Base-by-base conservation (phyloP, 2,888 invertebrate species). In the Coelopa pilipes region DNA sequence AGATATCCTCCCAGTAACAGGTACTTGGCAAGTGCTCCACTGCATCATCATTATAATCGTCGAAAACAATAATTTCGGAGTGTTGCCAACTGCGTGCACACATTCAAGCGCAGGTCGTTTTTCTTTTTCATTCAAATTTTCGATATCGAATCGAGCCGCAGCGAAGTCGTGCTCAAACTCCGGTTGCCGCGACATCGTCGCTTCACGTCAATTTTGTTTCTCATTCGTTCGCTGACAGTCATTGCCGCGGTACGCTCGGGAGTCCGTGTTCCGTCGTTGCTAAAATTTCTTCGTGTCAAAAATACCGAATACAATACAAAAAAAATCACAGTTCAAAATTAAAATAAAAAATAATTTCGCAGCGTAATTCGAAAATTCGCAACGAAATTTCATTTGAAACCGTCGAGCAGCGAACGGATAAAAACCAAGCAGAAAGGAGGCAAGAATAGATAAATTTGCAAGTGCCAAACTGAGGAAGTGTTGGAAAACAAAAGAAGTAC, bases 141-240 rank as follows among this genome's bases (percentile, higher is more conserved):
- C n/a, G n/a, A n/a, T n/a, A n/a, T 34, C 34, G 7, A 34, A 34
- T 34, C 34, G 34, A 34, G 34, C 34, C 34, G 34, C 34, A 34
- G 34, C 69, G 17, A 57, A 69, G 69, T 69, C 57, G 45, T 34
- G 69, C 69, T 69, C 69, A 55, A 57, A 57, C 7, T 2, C 11
- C 9, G n/a, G 34, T 21, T 10, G 24, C 60, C 19, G 24, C 60
- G 21, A 13, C 60, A 7, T 34, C 34, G 34, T 34, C 34, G 34
- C 34, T 34, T 34, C n/a, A 45, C 17, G 53, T 46, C 57, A 34
- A 55, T 55, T 69, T 24, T 57, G 57, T 45, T 34, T 55, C 24
- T 70, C 70, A 60, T 70, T 70, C 70, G 60, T 59, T 70, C 50
- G 47, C 47, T 70, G 47, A 60, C 60, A 19, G 60, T 70, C 46